Base-by-base conservation (phyloP, 2,888 invertebrate genomes). In the Schizotus pectinicornis region DNA sequence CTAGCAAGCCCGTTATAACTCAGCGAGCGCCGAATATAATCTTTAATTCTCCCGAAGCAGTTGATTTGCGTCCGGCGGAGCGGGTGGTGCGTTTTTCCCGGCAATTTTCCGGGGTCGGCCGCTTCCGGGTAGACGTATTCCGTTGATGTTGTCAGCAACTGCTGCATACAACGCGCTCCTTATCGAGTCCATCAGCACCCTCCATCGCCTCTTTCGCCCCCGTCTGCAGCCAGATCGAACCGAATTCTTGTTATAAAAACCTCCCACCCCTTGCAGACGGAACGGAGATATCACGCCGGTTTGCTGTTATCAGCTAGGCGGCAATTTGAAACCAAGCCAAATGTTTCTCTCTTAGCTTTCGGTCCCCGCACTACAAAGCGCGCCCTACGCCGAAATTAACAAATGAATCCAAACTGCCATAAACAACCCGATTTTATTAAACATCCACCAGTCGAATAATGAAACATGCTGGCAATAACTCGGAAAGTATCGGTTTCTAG, bases 171-270 rank as follows among this genome's bases (percentile, higher is more conserved):
- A 52, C 60, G 53, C 61, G 56, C 62, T 64, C 64, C 66, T 63
- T 62, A 59, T 59, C 59, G 43, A 54, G 55, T 53, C 58, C 64
- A 69, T 67, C 66, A 59, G 62, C 67, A 61, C 64, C 59, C 66
- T 64, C 63, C 61, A 61, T 61, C 56, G 53, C 56, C 56, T 50
- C 47, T 36, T 61, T 48, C 45, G 48, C 50, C 60, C 42, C 51
- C 64, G 51, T 57, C 62, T 58, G 53, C 59, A 52, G 45, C 30
- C 56, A 59, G 67, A 69, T 66, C 65, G 66, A 66, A 66, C 67
- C 55, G 67, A 70, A 71, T 70, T 67, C 67, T 63, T 65, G 66
- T 65, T 68, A 69, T 67, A 69, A 69, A 70, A 71, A 70, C 67
- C 64, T 62, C 68, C 62, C 55, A 57, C 65, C 62, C 50, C 36